phyloP scores from a whole-genome alignment of 1,140 invertebrate species.

The Neodiprion lecontei region DNA sequence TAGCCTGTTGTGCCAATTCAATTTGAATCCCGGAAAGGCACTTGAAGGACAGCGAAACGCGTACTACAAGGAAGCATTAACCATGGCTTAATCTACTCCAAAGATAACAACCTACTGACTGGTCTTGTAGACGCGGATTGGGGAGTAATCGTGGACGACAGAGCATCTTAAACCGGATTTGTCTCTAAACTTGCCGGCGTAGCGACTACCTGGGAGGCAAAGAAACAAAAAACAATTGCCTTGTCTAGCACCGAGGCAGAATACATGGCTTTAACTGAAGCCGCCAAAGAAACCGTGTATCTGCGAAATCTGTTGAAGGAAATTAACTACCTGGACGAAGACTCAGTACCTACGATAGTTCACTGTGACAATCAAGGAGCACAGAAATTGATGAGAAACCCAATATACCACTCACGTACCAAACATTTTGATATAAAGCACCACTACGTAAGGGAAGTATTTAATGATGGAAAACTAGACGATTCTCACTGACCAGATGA shows the following conservation, averaged over 20 bases:
- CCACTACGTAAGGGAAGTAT: constrained; percentile 31
- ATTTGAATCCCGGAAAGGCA: not conserved
- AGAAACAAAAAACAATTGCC: constrained; percentile 45
- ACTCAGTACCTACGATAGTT: not conserved
- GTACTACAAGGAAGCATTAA: constrained; percentile 35
- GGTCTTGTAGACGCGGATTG: constrained; percentile 17
- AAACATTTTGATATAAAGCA: constrained; percentile 56
- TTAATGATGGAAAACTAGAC: not conserved
- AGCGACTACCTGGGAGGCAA: constrained; percentile 37
- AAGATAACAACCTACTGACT: constrained; percentile 21
- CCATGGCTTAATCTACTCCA: constrained; percentile 9
- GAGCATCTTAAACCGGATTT: constrained; percentile 17
- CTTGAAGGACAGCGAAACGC: constrained; percentile 35
- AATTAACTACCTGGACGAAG: not conserved
- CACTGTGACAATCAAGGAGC: constrained; percentile 43
- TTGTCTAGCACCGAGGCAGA: constrained; percentile 49
- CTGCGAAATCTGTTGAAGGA: not conserved
- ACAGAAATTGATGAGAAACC: constrained; percentile 43
- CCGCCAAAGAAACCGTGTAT: constrained; percentile 23
- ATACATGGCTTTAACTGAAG: constrained; percentile 41
- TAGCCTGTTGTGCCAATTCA: constrained; percentile 29
- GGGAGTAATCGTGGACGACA: not conserved
- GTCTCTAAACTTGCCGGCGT: constrained; percentile 31
- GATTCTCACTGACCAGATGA: not conserved
- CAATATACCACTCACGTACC: constrained; percentile 43